Evolutionary conservation across 92 coral and sea anemone genomes (phyloP), one percentile per base, ranked within the genome.

Genomic region (Parazoanthus darwini): DNA sequence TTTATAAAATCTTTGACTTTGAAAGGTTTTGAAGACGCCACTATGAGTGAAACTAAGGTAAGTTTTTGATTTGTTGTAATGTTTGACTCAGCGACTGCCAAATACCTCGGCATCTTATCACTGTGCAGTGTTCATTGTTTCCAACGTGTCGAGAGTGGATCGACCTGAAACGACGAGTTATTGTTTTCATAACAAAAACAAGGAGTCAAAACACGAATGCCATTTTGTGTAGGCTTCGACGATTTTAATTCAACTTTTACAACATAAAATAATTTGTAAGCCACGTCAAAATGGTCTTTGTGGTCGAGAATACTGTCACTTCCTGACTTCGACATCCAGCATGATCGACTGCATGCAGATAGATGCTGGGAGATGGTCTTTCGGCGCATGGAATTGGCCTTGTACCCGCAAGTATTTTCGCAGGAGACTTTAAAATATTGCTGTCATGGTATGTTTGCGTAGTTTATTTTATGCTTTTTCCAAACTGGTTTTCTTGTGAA

Each of bases 31-130:
- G 25, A n/a, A n/a, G 66, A 29, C 36, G 56, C 78, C 78, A 25
- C 70, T 70, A 84, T 84, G 87, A 84, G 87, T 84, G 79, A 71
- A 84, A 22, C 4, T 46, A 84, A 84, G 87, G 87, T 84, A n/a
- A 84, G 87, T 48, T 1, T 6, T 23, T 82, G 14, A 68, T 44
- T 71, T 70, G 58, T 26, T 46, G 39, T 37, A 22, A 7, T 37
- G 11, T 5, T 38, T 58, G 58, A 33, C 25, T 9, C 43, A 46
- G 42, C 39, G 5, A 46, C 36, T 66, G 13, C 3, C 22, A 39
- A 23, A n/a, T 7, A 23, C 15, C 8, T 9, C 3, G 29, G 73
- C 38, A 29, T 73, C 39, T 79, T 4, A 48, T 38, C 82, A 9
- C 82, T 44, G 82, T 46, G 50, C 50, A 76, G 79, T 76, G 79